Percentiles rank a stretch among this genome's conserved stretches.
These are phyloP conservation scores for Scaptomyza polygonia DNA, from an alignment of 2,888 invertebrate genomes.

Conservation along the genomic window DNA sequence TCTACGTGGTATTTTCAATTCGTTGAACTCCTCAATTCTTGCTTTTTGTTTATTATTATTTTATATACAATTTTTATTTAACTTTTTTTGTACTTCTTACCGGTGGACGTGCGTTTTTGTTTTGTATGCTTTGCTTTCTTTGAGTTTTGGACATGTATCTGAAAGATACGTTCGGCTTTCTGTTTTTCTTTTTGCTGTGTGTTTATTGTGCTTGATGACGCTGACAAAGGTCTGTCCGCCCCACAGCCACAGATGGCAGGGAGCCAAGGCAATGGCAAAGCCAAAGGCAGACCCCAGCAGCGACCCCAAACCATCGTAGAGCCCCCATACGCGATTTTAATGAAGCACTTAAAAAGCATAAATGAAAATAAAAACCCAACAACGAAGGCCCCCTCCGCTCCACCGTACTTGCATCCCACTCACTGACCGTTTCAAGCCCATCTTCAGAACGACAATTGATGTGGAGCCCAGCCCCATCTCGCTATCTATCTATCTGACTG, in stretches of 20 bases:
- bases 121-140: constrained; percentile 69
- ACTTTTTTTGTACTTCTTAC: constrained; percentile 28
- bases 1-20: constrained; percentile 9
- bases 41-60: constrained; percentile 60
- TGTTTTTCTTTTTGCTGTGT: constrained; percentile 7
- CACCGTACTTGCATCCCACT: neutral
- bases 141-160: constrained; percentile 76
- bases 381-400: constrained; percentile 47
- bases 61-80: constrained; percentile 41
- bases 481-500: constrained; percentile 13
- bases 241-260: constrained; percentile 34
- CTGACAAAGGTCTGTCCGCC: constrained; percentile 75
- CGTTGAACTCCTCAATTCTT: constrained; percentile 2
- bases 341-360: constrained; percentile 81
- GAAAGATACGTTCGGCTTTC: constrained; percentile 67
- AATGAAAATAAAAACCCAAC: constrained; percentile 75
- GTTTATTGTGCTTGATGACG: constrained; percentile 66
- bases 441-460: constrained; percentile 75
- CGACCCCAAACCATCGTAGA: constrained; percentile 45
- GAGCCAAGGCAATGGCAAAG: constrained; percentile 1
- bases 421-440: constrained; percentile 55
- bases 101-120: constrained; percentile 54
- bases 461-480: constrained; percentile 55
- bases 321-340: constrained; percentile 74
- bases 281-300: constrained; percentile 26